Evolutionary conservation across 1,140 invertebrate species (phyloP).

Genomic region (Hormaphis cornu): DNA sequence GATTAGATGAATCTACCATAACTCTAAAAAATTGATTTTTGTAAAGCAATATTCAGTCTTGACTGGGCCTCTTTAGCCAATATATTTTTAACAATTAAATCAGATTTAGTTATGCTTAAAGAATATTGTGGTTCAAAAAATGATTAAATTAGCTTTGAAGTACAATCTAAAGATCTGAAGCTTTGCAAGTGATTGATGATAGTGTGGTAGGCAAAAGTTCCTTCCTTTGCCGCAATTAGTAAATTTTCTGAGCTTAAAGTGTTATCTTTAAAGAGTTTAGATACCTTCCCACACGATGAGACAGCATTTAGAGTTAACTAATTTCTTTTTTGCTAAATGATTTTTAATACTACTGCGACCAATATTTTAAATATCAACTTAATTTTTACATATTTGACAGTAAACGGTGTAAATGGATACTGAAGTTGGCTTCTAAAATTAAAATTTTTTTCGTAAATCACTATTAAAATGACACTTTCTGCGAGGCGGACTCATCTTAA

Average conservation of each 20-base stretch:
- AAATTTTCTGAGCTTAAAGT: neutral
- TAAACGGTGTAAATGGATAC: neutral
- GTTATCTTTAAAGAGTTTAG: neutral
- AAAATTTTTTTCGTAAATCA: neutral
- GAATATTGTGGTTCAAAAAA: constrained; percentile 34
- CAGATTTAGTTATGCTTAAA: constrained; percentile 32
- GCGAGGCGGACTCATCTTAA: neutral
- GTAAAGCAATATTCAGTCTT: constrained; percentile 29
- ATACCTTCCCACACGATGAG: neutral
- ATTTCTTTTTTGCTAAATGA: neutral
- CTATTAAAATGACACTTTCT: neutral
- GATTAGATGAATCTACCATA: constrained; percentile 36
- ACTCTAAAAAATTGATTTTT: constrained; percentile 35
- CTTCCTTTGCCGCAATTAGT: constrained; percentile 34
- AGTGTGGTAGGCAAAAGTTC: constrained; percentile 37
- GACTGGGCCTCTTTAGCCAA: constrained; percentile 34
- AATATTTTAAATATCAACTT: neutral
- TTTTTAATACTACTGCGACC: neutral
- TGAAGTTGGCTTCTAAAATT: neutral
- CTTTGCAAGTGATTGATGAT: constrained; percentile 15
- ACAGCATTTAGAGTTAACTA: neutral
- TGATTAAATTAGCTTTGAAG: constrained; percentile 33
- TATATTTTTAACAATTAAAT: constrained; percentile 36
- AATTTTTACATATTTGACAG: neutral
- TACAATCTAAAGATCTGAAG: constrained; percentile 38